phyloP scores from a whole-genome alignment of 1,140 invertebrate species.

The Pogonus chalceus region DNA sequence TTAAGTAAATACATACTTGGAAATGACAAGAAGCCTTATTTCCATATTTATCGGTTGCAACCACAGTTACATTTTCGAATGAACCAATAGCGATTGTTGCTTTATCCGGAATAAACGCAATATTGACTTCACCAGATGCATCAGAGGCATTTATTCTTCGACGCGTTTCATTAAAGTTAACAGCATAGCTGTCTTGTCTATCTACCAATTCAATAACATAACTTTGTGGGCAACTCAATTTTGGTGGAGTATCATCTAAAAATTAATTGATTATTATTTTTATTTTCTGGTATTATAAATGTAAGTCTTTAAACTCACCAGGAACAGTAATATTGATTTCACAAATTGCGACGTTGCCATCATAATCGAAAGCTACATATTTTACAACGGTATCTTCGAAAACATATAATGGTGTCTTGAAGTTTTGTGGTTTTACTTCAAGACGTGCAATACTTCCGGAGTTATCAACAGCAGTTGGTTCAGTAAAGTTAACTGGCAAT shows the following conservation, averaged over 20 bases:
- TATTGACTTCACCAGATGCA: slow-evolving; percentile 75
- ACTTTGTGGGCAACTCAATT: slow-evolving; percentile 86
- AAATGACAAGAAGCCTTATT: slow-evolving; percentile 88
- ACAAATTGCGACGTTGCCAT: slow-evolving; percentile 94
- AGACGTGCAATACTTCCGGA: slow-evolving; percentile 86
- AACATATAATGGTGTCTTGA: slow-evolving; percentile 77
- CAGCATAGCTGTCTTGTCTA: slow-evolving; percentile 77
- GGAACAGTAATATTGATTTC: slow-evolving; percentile 91
- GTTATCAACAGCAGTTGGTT: slow-evolving; percentile 87
- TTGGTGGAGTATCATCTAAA: slow-evolving; percentile 84
- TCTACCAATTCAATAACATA: slow-evolving; percentile 89
- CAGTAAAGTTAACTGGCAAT: slow-evolving; percentile 82
- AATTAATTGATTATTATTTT: slow-evolving; percentile 9
- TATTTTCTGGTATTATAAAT: slow-evolving; percentile 8
- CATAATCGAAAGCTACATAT: slow-evolving; percentile 92
- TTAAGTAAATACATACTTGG: slow-evolving; percentile 52
- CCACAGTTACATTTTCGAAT: slow-evolving; percentile 90
- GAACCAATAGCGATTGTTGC: slow-evolving; percentile 81
- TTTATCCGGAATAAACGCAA: slow-evolving; percentile 74
- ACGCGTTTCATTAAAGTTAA: slow-evolving; percentile 88
- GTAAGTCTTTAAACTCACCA: slow-evolving; percentile 33
- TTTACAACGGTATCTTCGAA: slow-evolving; percentile 89
- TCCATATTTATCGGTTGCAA: slow-evolving; percentile 78
- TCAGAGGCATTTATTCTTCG: slow-evolving; percentile 79
- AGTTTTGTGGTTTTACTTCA: slow-evolving; percentile 83